Evolutionary conservation across 2,113 vertebrate genomes (phyloP).

Genomic region (Perca flavescens): DNA sequence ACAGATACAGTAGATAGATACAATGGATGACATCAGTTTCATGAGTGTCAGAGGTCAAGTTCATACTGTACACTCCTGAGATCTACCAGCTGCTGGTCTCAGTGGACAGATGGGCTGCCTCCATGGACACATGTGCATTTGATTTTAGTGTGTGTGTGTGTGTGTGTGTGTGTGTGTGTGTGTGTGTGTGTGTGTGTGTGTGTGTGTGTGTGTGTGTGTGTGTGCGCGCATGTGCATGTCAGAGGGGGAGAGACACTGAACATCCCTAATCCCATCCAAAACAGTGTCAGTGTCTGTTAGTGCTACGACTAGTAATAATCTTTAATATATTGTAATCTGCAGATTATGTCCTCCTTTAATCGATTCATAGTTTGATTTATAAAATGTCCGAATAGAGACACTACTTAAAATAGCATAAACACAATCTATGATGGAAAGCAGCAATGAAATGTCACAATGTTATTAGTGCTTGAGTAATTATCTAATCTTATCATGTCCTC

Average conservation of each 20-base stretch:
- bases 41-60: constrained; percentile 49
- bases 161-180: not conserved
- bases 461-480: not conserved
- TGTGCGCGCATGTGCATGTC: not conserved
- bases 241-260: not conserved
- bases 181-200: not conserved
- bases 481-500: not conserved
- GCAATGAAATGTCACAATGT: not conserved
- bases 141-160: not conserved
- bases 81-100: constrained; percentile 61
- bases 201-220: not conserved
- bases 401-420: no score
- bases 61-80: constrained; percentile 27
- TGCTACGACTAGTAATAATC: not conserved
- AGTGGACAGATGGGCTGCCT: constrained; percentile 61
- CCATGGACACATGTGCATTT: constrained; percentile 1
- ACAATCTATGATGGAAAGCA: not conserved
- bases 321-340: not conserved
- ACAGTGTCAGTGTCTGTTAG: not conserved
- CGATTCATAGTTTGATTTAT: not conserved
- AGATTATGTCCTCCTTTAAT: not conserved
- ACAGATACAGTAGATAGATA: constrained; percentile 33
- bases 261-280: constrained; percentile 22
- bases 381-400: not conserved
- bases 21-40: not conserved